Percentiles rank a stretch among this genome's conserved stretches.
Conservation (phyloP, 2,888 invertebrate genomes). For the Nephrocerus scutellatus region DNA sequence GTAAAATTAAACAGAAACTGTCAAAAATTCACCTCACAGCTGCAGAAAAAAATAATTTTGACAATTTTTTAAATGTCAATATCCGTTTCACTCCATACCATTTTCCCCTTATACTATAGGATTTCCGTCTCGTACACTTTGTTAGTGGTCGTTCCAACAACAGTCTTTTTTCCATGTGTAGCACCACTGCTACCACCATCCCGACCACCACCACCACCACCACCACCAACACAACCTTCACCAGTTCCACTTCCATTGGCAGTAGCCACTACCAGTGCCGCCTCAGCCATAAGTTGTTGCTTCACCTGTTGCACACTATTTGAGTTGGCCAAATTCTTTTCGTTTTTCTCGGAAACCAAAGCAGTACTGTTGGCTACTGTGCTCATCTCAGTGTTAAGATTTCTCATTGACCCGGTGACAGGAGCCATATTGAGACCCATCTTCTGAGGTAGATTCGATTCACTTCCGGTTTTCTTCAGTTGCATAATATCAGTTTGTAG, state of each 20-base stretch:
- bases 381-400: conserved; percentile 29
- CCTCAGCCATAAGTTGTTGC: conserved; percentile 26
- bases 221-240: conserved; percentile 33
- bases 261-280: conserved; percentile 27
- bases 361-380: conserved; percentile 10
- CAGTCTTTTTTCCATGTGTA: conserved; percentile 21
- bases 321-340: conserved; percentile 30
- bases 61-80: conserved; percentile 32
- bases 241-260: conserved; percentile 22
- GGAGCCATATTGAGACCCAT: conserved; percentile 60
- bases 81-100: conserved; percentile 45
- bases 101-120: conserved; percentile 62
- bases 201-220: conserved; percentile 18
- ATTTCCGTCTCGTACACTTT: conserved; percentile 91
- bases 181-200: conserved; percentile 17
- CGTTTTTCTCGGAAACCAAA: conserved; percentile 28
- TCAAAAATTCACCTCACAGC: not conserved
- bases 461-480: conserved; percentile 81
- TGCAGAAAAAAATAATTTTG: not conserved
- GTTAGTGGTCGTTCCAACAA: conserved; percentile 65
- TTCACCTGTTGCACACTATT: conserved; percentile 32
- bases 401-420: conserved; percentile 32
- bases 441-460: conserved; percentile 77
- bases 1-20: not conserved
- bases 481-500: conserved; percentile 35